These are phyloP conservation scores for Solea solea DNA, from an alignment of 2,113 vertebrate species.

Conservation along the genomic window DNA sequence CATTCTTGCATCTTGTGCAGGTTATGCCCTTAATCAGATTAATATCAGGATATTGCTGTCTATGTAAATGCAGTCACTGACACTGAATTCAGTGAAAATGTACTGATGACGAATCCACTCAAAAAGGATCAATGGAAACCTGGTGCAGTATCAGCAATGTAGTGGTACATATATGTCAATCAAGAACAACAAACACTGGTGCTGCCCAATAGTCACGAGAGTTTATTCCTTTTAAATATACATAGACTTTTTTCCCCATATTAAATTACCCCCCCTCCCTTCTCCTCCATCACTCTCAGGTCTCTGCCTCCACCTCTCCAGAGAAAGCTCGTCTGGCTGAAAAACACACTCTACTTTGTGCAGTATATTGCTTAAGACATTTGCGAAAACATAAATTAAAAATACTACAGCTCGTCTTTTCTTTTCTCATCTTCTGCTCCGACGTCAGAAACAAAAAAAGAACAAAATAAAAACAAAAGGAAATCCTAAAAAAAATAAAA, in stretches of 20 bases:
- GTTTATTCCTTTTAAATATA: conserved; percentile 84
- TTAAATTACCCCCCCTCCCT: conserved; percentile 76
- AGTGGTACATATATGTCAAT: not conserved
- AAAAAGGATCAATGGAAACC: not conserved
- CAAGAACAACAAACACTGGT: conserved; percentile 33
- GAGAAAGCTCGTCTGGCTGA: conserved; percentile 67
- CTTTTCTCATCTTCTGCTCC: conserved; percentile 56
- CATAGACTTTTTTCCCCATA: conserved; percentile 73
- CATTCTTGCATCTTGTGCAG: too few species aligned
- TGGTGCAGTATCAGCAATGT: not conserved
- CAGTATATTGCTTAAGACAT: conserved; percentile 85
- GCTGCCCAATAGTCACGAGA: conserved; percentile 72
- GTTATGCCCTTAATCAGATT: too few species aligned
- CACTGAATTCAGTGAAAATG: too few species aligned
- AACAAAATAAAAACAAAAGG: conserved; percentile 45
- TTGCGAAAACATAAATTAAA: conserved; percentile 82
- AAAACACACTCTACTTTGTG: conserved; percentile 79
- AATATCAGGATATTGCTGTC: too few species aligned
- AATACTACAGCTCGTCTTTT: conserved; percentile 74
- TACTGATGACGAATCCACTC: too few species aligned
- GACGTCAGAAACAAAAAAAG: conserved; percentile 54
- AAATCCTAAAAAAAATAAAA: not conserved
- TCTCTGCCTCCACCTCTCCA: conserved; percentile 7
- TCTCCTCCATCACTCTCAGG: conserved; percentile 24
- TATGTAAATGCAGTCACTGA: too few species aligned